Evolutionary conservation across 2,113 vertebrate genomes (phyloP).

Genomic region (Gobio gobio): DNA sequence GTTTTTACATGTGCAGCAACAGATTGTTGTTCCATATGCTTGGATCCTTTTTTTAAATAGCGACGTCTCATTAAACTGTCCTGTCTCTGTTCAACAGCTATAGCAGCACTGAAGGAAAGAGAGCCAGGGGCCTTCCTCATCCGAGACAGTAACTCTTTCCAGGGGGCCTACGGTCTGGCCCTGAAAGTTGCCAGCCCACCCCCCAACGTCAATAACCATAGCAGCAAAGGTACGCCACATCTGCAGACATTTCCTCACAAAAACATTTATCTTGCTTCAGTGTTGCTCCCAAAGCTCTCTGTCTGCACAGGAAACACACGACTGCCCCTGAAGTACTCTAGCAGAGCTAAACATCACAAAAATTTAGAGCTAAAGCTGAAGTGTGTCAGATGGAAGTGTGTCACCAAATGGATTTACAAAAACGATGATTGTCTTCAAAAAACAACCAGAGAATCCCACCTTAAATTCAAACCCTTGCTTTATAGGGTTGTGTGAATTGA

Average conservation of each 20-base stretch:
- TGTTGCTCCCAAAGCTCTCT: background rate
- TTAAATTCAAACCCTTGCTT: background rate
- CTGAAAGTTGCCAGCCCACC: constrained; percentile 89
- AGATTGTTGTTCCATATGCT: constrained; percentile 38
- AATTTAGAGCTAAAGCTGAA: background rate
- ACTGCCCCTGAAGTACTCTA: constrained; percentile 41
- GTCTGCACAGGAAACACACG: constrained; percentile 32
- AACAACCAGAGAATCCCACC: background rate
- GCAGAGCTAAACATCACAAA: constrained; percentile 12
- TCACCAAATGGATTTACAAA: background rate
- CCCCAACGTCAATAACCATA: constrained; percentile 78
- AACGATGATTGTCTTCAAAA: background rate
- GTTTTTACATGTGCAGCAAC: background rate
- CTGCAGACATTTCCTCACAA: constrained; percentile 24
- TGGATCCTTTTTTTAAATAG: constrained; percentile 16
- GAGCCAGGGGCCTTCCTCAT: constrained; percentile 89
- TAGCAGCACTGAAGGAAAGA: constrained; percentile 84
- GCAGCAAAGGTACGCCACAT: constrained; percentile 79
- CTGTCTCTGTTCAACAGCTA: constrained; percentile 72
- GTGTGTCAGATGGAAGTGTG: background rate
- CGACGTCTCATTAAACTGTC: background rate
- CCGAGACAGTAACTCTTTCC: constrained; percentile 92
- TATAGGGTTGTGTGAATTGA: background rate
- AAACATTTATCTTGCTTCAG: background rate
- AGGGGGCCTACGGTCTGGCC: constrained; percentile 90